Percentiles rank a stretch among this genome's conserved stretches.
Conservation (phyloP, 2,113 vertebrate species). For the Spea bombifrons region DNA sequence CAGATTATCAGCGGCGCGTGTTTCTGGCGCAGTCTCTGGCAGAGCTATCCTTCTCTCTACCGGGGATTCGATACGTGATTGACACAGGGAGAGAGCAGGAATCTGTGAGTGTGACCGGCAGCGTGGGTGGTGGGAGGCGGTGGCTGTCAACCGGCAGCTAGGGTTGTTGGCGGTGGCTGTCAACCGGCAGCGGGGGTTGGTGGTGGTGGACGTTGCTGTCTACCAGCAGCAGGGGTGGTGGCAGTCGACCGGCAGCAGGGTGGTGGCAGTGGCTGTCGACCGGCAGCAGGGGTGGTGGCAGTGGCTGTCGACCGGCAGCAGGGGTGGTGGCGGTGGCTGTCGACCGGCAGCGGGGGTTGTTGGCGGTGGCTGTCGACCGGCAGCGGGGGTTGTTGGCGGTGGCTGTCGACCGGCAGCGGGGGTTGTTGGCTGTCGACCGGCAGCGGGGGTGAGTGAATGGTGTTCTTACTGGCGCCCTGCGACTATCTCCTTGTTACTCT, state of each 20-base stretch:
- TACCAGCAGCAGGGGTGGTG: background rate
- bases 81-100: conserved; percentile 85
- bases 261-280: no score
- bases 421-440: background rate
- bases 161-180: background rate
- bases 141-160: conserved; percentile 73
- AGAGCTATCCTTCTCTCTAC: conserved; percentile 85
- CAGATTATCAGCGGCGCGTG: conserved; percentile 59
- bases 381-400: background rate
- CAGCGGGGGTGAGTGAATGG: no score
- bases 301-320: background rate
- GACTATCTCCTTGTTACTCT: accelerated
- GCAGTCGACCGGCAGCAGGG: conserved; percentile 71
- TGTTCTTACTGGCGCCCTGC: background rate
- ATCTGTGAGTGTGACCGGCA: conserved; percentile 81
- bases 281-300: no score
- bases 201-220: no score
- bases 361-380: background rate
- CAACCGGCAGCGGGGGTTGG: background rate
- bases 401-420: conserved; percentile 73
- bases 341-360: conserved; percentile 61
- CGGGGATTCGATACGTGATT: conserved; percentile 73
- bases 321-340: conserved; percentile 61
- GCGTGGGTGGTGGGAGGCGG: no score
- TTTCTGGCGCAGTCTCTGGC: conserved; percentile 77